Base-by-base conservation (phyloP, 2,113 vertebrate species). In the Phocoena phocoena region DNA sequence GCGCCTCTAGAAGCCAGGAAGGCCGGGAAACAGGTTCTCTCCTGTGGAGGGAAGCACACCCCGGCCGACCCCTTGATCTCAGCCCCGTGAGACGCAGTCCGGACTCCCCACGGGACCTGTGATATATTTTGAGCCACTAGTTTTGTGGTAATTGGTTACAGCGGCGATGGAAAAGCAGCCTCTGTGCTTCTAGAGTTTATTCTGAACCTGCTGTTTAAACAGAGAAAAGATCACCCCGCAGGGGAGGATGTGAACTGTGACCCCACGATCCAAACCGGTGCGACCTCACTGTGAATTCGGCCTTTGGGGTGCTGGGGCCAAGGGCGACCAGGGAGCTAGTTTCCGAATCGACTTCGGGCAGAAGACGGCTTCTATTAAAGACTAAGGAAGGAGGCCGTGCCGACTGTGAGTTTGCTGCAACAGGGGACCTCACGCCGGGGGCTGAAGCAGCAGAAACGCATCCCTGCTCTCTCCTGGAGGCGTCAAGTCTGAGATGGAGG, bases 401-500 rank as follows among this genome's bases (percentile, higher is more conserved):
- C 14, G 18, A 21, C 12, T 25, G 38, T 12, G 13, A 47, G 7
- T 17, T 10, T 25, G 5, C 53, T 5, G 33, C 36, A 3, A 86
- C n/a, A 38, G 50, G 21, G 62, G 3, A 8, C 60, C 10, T 6
- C 12, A 0, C 8, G 10, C 83, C 15, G 14, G 63, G 7, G 38
- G 4, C 38, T 50, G 26, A 25, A 25, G 76, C 62, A 2, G 4
- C 53, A 58, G 14, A n/a, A 15, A n/a, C 18, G 23, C 21, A 3
- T 20, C 28, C 41, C 18, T 3, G 28, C 26, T 50, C 5, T 10
- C 31, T 31, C 28, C 9, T 21, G 8, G 17, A 47, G 44, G 31
- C 4, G 4, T 4, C 25, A 15, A 4, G 1, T 2, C 41, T 0
- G 6, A 53, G 33, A 18, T 2, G 23, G 0, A 5, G 60, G 73